Percentiles rank a stretch among this genome's conserved stretches.
Conservation (phyloP, 1,140 invertebrate species). For the Meloidogyne floridensis region DNA sequence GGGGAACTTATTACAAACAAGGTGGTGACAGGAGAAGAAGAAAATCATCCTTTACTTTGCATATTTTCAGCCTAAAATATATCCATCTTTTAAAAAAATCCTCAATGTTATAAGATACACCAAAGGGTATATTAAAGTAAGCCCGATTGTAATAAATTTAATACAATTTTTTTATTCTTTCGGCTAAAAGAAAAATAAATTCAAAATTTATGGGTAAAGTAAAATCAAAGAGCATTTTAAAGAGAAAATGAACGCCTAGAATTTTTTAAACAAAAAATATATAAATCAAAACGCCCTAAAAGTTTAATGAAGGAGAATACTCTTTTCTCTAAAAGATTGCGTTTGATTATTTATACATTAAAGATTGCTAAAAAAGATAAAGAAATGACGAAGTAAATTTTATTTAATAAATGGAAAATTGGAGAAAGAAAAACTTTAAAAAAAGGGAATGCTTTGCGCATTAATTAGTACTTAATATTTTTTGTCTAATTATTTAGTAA, state of each 20-base stretch:
- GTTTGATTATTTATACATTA: background rate
- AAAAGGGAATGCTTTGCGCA: background rate
- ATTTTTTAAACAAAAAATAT: background rate
- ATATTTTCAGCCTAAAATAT: no score
- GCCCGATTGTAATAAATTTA: no score
- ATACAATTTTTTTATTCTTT: no score
- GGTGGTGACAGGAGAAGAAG: no score
- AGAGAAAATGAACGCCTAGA: background rate
- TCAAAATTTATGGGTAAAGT: background rate
- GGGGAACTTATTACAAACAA: no score
- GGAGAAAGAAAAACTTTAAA: background rate
- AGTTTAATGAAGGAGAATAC: background rate
- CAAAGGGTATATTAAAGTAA: no score
- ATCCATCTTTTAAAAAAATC: no score
- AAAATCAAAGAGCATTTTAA: background rate
- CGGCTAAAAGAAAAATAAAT: no score
- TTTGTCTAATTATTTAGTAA: background rate
- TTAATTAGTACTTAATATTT: background rate
- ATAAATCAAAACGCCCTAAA: conserved; percentile 9
- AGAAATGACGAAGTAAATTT: background rate
- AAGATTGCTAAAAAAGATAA: conserved; percentile 4
- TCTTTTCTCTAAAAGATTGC: background rate
- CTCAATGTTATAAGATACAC: no score
- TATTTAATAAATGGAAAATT: background rate
- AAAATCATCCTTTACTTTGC: no score